Evolutionary conservation across 2,888 invertebrate species (phyloP), one percentile per base, ranked within the genome.

Genomic region (Germaria angustata): DNA sequence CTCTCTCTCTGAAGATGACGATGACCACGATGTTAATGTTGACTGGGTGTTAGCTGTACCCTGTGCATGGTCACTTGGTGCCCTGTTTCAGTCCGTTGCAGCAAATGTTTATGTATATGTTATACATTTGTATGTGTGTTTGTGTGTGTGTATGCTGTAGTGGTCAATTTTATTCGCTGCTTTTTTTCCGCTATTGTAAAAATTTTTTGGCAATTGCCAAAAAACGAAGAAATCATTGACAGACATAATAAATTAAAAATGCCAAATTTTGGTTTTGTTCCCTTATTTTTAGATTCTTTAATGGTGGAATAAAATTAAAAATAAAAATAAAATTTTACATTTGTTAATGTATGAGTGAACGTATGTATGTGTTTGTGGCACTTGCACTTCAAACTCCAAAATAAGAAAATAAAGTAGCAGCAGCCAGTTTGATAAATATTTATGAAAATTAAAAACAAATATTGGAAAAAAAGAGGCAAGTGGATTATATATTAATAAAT

Each of bases 231-330:
- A 89, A 88, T 88, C 89, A 89, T 88, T 89, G 89, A 89, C 89
- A 89, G 89, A 89, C 89, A 89, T 89, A 89, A 89, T 89, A 89
- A 89, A 89, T 89, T 89, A 89, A 89, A 89, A 87, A 84, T 82
- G 82, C 82, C 82, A 82, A 82, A 82, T 46, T 49, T 66, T 72
- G n/a, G 53, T 69, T 39, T 44, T 15, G 15, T 76, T 46, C 36
- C 28, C 20, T 80, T 68, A 59, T 69, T 75, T 80, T 80, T 75
- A 80, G 75, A 80, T 68, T 44, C 73, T 72, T 73, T 76, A 69
- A 75, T 75, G 80, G 73, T 32, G 63, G 55, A 55, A 72, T 65
- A 57, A 79, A 71, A 72, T 79, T 79, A 53, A 53, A 49, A 71
- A 77, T 20, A 69, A 69, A 68, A 77, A 72, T 53, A 41, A 53